phyloP scores from a whole-genome alignment of 2,888 invertebrate species.

The Mayetiola destructor region DNA sequence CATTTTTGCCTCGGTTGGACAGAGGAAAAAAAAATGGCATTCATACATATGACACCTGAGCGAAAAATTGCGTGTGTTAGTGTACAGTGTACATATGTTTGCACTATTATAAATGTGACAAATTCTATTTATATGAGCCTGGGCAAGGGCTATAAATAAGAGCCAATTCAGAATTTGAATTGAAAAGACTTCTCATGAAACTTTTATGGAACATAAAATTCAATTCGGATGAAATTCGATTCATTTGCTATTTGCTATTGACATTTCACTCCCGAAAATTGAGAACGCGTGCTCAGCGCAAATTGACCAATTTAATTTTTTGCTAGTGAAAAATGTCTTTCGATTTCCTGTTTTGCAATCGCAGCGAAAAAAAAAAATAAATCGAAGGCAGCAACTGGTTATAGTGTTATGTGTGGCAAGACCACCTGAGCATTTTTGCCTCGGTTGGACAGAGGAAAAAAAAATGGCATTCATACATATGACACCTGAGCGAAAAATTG shows the following conservation, averaged over 20 bases:
- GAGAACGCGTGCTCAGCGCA: not conserved
- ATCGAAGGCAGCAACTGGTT: not conserved
- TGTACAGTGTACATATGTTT: no score
- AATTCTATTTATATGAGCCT: no score
- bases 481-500: conserved; percentile 12
- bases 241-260: no score
- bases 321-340: not conserved
- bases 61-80: no score
- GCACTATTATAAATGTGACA: no score
- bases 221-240: not conserved
- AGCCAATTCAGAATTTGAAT: no score
- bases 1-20: not conserved
- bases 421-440: not conserved
- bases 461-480: no score
- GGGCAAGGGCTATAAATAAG: no score
- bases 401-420: not conserved
- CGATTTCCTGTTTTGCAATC: not conserved
- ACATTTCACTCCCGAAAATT: not conserved
- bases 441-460: not conserved
- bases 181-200: no score
- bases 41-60: no score
- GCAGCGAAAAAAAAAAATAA: not conserved
- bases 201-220: no score
- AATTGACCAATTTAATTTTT: not conserved
- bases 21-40: not conserved